Base-by-base conservation (phyloP, 2,113 vertebrate species). In the Rostratula benghalensis region DNA sequence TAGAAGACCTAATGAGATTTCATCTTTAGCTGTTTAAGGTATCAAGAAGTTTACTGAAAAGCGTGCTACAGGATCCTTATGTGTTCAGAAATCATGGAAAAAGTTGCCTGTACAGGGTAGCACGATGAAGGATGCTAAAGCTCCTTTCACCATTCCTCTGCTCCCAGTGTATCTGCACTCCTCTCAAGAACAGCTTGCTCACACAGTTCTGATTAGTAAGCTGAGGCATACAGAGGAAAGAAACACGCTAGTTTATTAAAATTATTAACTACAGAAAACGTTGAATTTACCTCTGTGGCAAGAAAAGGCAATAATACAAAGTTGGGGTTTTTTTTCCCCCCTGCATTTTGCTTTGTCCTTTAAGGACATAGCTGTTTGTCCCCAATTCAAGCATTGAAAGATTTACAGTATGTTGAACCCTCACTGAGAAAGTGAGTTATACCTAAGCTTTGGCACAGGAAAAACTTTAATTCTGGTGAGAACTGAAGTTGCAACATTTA, bases 241-340 rank as follows among this genome's bases (percentile, higher is more conserved):
- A 50, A 87, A 80, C 50, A 35, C 12, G 17, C 14, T 50, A 74
- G 17, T 5, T 43, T 77, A 86, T 16, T 59, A 90, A 45, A 86
- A 70, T 48, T 53, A 27, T 28, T 25, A 79, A 56, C 37, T 46
- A 56, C 11, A 75, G 41, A 93, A 90, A 76, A 73, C 0, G 0
- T 11, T 78, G 78, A 74, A 59, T 7, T 90, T 35, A 85, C 35
- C 11, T 76, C 50, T 51, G 19, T 27, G 33, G 57, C 57, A 93
- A 63, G 25, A 70, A 91, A 78, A 74, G 3, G 0, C 7, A 61
- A 77, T 43, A 6, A 45, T 22, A 24, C 24, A 35, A 50, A 27
- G 31, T 13, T 25, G 14, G 19, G 13, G 4, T 1, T 19, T n/a
- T 48, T 50, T 24, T 6, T 2, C n/a, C n/a, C n/a, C n/a, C n/a